These are phyloP conservation scores for Cosmia pyralina DNA, from an alignment of 2,888 invertebrate species.

Conservation along the genomic window DNA sequence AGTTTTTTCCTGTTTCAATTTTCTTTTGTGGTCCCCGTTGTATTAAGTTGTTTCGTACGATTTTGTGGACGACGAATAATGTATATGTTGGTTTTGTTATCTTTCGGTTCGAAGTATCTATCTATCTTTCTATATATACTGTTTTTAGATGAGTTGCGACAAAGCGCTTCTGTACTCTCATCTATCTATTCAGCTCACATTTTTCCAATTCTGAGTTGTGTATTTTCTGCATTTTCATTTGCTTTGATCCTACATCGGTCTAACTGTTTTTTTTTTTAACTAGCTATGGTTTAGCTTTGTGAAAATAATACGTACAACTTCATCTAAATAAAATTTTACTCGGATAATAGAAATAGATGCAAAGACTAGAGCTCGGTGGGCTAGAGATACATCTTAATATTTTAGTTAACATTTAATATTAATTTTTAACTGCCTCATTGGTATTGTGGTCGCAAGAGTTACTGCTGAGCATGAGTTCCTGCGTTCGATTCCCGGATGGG, in stretches of 20 bases:
- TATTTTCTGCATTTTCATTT: slow-evolving; percentile 34
- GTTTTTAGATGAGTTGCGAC: slow-evolving; percentile 58
- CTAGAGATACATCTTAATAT: neutral
- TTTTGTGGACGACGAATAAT: slow-evolving; percentile 70
- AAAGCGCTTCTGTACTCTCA: slow-evolving; percentile 56
- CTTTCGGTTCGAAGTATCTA: slow-evolving; percentile 48
- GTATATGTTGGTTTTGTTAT: slow-evolving; percentile 66
- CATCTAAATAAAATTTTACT: neutral
- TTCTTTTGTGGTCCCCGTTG: slow-evolving; percentile 81
- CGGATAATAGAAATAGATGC: neutral
- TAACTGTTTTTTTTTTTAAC: slow-evolving; percentile 22
- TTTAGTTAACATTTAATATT: neutral
- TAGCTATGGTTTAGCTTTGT: neutral
- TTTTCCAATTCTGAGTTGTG: slow-evolving; percentile 33
- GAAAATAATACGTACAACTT: slow-evolving; percentile 7
- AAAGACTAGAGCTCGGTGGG: neutral
- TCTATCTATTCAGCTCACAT: slow-evolving; percentile 52
- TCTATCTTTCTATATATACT: slow-evolving; percentile 44
- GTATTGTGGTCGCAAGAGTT: no score
- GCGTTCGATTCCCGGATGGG: neutral
- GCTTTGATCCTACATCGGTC: slow-evolving; percentile 37
- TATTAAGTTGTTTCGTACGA: slow-evolving; percentile 82
- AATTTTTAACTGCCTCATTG: no score
- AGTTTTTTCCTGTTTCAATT: slow-evolving; percentile 85
- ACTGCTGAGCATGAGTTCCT: no score